Conservation (phyloP, 2,888 invertebrate genomes). For the Neoascia interrupta region DNA sequence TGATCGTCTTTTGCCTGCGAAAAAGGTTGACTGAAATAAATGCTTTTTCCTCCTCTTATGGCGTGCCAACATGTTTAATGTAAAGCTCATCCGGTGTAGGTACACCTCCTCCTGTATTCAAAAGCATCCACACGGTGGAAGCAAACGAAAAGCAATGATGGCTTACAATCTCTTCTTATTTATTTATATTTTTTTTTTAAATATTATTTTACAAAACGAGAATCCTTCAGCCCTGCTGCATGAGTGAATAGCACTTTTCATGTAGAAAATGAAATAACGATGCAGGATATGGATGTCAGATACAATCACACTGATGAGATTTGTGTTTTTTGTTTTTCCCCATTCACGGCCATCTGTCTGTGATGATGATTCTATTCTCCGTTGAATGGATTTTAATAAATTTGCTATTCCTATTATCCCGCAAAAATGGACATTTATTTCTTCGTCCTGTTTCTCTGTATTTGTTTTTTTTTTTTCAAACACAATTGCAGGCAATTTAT, state of each 20-base stretch:
- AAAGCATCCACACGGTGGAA: no score
- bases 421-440: background rate
- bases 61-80: constrained; percentile 32
- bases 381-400: constrained; percentile 22
- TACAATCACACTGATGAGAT: background rate
- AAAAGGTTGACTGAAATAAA: no score
- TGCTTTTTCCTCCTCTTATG: no score
- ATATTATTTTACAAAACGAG: constrained; percentile 1
- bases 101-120: no score
- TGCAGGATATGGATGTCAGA: constrained; percentile 30
- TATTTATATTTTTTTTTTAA: constrained; percentile 1
- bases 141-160: no score
- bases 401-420: constrained; percentile 3
- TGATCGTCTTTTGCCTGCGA: no score
- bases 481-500: constrained; percentile 30
- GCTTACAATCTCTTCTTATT: no score
- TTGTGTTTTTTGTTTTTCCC: background rate
- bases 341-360: background rate
- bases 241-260: constrained; percentile 17
- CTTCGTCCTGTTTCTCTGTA: no score
- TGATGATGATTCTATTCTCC: constrained; percentile 1
- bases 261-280: constrained; percentile 33
- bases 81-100: no score
- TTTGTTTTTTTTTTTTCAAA: constrained; percentile 16
- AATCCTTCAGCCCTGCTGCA: constrained; percentile 29